These are phyloP conservation scores for Drosophila kuntzei DNA, from an alignment of 2,888 invertebrate species.

Conservation along the genomic window DNA sequence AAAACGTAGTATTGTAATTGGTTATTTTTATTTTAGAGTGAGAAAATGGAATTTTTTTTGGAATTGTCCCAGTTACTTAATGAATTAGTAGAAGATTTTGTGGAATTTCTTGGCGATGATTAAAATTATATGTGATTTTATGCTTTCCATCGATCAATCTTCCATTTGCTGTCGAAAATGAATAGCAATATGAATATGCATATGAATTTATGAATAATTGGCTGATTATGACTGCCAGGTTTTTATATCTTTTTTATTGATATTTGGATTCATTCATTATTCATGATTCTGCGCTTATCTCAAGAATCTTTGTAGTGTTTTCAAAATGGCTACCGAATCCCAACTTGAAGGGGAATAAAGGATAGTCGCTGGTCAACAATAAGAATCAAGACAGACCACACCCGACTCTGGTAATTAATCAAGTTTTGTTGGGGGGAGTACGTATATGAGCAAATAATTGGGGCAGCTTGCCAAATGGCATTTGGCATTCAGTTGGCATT, in stretches of 20 bases:
- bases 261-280: constrained; percentile 6
- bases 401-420: constrained; percentile 16
- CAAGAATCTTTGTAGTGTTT: constrained; percentile 1
- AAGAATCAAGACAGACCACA: neutral
- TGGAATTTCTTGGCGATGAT: neutral
- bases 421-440: neutral
- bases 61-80: neutral
- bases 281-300: neutral
- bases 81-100: neutral
- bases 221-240: neutral
- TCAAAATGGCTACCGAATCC: constrained; percentile 3
- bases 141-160: constrained; percentile 13
- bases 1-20: neutral
- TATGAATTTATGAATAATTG: constrained; percentile 9
- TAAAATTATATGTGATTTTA: neutral
- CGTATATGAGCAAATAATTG: constrained; percentile 1
- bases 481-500: constrained; percentile 65
- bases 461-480: constrained; percentile 40
- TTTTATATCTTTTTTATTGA: neutral
- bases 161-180: neutral
- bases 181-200: constrained; percentile 5
- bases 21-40: neutral
- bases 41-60: neutral
- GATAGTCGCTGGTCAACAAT: neutral
- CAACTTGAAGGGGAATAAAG: neutral